Conservation (phyloP, 2,113 vertebrate genomes). For the Glareola pratincola region DNA sequence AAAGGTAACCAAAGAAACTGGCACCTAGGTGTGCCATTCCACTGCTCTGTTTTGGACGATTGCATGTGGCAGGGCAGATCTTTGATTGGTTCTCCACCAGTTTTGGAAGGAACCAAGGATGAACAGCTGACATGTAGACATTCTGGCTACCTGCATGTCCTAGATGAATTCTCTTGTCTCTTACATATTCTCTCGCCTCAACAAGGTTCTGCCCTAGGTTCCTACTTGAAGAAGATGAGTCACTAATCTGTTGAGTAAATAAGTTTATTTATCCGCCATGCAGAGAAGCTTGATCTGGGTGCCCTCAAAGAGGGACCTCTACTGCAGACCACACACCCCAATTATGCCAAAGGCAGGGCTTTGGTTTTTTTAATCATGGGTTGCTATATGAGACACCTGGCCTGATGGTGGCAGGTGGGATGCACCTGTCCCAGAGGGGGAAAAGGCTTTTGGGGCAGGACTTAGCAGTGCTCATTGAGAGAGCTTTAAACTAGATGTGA, state of each 20-base stretch:
- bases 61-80: not conserved
- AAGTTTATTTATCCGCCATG: not conserved
- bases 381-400: no score
- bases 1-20: not conserved
- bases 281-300: not conserved
- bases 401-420: no score
- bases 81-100: not conserved
- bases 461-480: no score
- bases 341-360: no score
- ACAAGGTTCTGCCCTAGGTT: no score
- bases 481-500: no score
- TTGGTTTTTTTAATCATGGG: no score
- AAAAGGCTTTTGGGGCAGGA: no score
- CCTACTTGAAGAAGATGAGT: not conserved
- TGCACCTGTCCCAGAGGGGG: no score
- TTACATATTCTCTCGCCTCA: no score
- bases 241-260: not conserved
- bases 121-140: not conserved
- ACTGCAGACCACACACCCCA: not conserved
- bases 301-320: not conserved
- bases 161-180: not conserved
- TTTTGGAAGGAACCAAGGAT: not conserved
- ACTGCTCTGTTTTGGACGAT: not conserved
- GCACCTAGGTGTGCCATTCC: not conserved
- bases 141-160: not conserved